phyloP scores from a whole-genome alignment of 92 coral and sea anemone genomes.

The Palythoa grandiflora region DNA sequence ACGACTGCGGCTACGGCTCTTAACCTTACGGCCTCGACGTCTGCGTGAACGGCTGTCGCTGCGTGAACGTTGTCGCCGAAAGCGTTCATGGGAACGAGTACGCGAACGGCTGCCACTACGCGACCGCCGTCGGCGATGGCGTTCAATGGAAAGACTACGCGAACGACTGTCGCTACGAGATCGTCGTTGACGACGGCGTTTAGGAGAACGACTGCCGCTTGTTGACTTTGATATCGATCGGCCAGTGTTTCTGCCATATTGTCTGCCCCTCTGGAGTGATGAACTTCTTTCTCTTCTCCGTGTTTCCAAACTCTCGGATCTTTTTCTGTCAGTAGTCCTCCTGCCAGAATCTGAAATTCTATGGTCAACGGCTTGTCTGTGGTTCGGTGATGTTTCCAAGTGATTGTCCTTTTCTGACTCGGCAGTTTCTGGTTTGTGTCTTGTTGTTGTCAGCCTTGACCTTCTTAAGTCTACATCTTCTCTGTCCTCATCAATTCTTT shows the following conservation, averaged over 20 bases:
- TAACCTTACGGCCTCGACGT: conserved; percentile 11
- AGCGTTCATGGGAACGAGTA: neutral
- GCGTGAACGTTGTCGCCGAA: conserved; percentile 20
- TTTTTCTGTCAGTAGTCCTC: neutral
- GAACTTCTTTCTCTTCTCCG: conserved; percentile 25
- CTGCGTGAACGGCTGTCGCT: conserved; percentile 27
- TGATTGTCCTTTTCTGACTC: conserved; percentile 13
- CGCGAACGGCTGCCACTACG: conserved; percentile 34
- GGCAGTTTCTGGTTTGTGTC: conserved; percentile 2
- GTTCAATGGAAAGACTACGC: neutral
- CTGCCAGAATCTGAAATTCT: neutral
- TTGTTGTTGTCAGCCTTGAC: neutral
- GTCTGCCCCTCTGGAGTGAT: neutral
- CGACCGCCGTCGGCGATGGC: conserved; percentile 9
- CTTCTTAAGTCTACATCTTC: neutral
- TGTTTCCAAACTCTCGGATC: neutral
- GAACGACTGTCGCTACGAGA: conserved; percentile 9
- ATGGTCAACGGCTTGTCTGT: neutral
- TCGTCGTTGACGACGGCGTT: conserved; percentile 10
- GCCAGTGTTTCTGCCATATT: neutral
- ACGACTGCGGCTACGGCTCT: conserved; percentile 28
- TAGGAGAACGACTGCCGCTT: neutral
- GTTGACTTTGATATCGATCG: conserved; percentile 4
- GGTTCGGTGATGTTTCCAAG: conserved; percentile 8
- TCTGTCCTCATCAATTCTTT: neutral